These are phyloP conservation scores for Dicrurus megarhynchus DNA, from an alignment of 2,113 vertebrate genomes.

Conservation along the genomic window DNA sequence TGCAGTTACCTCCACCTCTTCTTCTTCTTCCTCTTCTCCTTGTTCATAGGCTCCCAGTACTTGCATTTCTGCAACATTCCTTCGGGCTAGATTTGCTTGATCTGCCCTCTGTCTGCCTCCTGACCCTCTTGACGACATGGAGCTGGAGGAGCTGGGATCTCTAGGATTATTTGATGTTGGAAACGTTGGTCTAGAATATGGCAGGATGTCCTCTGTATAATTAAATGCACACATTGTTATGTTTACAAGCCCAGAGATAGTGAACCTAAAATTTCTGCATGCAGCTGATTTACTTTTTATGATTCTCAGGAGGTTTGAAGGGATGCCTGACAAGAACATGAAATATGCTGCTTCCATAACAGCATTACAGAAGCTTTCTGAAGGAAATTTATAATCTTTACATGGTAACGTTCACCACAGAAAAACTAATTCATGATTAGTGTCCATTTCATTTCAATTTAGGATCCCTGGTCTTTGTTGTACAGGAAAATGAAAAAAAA, in stretches of 20 bases:
- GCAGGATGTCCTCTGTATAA: constrained; percentile 90
- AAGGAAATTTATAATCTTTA: not conserved
- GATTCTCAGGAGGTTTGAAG: not conserved
- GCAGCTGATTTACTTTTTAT: not conserved
- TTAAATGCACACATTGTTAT: not conserved
- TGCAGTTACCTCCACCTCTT: constrained; percentile 87
- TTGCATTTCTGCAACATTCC: constrained; percentile 88
- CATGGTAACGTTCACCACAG: not conserved
- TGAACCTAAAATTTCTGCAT: not conserved
- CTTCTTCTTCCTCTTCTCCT: constrained; percentile 87
- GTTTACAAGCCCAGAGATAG: not conserved
- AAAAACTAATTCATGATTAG: not conserved
- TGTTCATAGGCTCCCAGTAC: constrained; percentile 87
- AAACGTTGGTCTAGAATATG: constrained; percentile 96
- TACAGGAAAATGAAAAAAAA: not conserved
- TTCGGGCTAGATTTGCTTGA: constrained; percentile 80
- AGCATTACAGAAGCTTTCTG: not conserved
- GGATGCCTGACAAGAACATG: not conserved
- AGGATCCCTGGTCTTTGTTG: not conserved
- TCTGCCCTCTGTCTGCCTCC: constrained; percentile 90
- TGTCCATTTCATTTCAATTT: not conserved
- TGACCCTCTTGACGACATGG: constrained; percentile 96
- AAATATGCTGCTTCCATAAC: not conserved
- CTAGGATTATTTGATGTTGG: constrained; percentile 91
- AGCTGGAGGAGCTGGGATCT: constrained; percentile 97